A percentile compares a stretch with the other conserved stretches of the same genome.
phyloP scores from a whole-genome alignment of 2,888 invertebrate genomes.

The Pollenia angustigena region DNA sequence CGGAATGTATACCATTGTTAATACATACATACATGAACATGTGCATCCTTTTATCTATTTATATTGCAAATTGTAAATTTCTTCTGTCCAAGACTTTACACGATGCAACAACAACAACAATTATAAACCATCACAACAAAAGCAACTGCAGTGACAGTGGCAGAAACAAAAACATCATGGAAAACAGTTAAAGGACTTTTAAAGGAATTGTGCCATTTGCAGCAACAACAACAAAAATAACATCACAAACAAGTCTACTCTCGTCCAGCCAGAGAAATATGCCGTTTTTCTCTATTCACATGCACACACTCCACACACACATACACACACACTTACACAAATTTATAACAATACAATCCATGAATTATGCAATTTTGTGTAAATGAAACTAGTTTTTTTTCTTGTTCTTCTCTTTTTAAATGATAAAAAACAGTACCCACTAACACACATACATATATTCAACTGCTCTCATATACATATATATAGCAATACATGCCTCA shows the following conservation, averaged over 20 bases:
- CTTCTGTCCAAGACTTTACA: conserved; percentile 70
- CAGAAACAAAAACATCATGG: neutral
- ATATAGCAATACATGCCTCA: conserved; percentile 47
- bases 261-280: conserved; percentile 36
- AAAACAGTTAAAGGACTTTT: conserved; percentile 43
- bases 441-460: conserved; percentile 56
- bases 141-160: conserved; percentile 1
- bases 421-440: conserved; percentile 60
- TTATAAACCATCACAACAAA: conserved; percentile 46
- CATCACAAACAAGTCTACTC: conserved; percentile 23
- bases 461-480: conserved; percentile 14
- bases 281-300: conserved; percentile 37
- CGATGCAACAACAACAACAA: conserved; percentile 60
- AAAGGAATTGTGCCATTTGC: conserved; percentile 38
- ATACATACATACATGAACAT: neutral
- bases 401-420: conserved; percentile 20
- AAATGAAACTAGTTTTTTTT: conserved; percentile 65
- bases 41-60: conserved; percentile 50
- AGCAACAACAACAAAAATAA: conserved; percentile 47
- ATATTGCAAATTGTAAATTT: conserved; percentile 63
- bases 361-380: conserved; percentile 73
- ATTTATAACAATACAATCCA: conserved; percentile 55
- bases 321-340: conserved; percentile 11
- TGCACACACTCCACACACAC: neutral
- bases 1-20: neutral